Evolutionary conservation across 2,888 invertebrate genomes (phyloP).

Genomic region (Eurytoma adleriae): DNA sequence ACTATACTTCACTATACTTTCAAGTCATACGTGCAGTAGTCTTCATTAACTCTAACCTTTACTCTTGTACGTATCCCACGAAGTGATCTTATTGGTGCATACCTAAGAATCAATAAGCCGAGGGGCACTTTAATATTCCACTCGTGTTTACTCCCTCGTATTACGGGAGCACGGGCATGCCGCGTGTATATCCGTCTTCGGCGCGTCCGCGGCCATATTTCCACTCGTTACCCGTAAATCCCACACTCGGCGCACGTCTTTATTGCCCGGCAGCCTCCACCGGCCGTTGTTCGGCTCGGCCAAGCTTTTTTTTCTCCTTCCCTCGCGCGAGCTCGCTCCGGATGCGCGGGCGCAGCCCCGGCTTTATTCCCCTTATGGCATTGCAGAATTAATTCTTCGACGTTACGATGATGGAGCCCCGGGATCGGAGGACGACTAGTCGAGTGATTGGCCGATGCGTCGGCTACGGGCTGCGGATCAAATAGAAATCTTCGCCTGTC

Average conservation of each 20-base stretch:
- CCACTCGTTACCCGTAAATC: conserved; percentile 13
- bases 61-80: neutral
- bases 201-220: neutral
- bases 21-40: no score
- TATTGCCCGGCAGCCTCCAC: conserved; percentile 14
- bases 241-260: conserved; percentile 33
- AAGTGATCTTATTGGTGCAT: no score
- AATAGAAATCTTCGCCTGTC: conserved; percentile 20
- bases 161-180: conserved; percentile 17
- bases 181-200: neutral
- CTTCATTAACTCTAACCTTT: conserved; percentile 23
- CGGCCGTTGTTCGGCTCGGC: conserved; percentile 6
- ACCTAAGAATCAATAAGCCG: conserved; percentile 17
- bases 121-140: conserved; percentile 43
- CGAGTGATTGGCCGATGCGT: conserved; percentile 36
- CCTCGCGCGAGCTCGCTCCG: neutral
- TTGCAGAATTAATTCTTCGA: conserved; percentile 51
- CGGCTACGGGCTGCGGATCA: conserved; percentile 1
- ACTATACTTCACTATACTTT: no score
- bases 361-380: conserved; percentile 37
- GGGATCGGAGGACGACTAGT: conserved; percentile 27
- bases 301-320: neutral
- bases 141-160: conserved; percentile 44
- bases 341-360: conserved; percentile 11
- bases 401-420: conserved; percentile 42